A percentile compares a stretch with the other conserved stretches of the same genome.
These are phyloP conservation scores for Geopemphigus sp. DNA, from an alignment of 1,140 invertebrate genomes.

Conservation along the genomic window DNA sequence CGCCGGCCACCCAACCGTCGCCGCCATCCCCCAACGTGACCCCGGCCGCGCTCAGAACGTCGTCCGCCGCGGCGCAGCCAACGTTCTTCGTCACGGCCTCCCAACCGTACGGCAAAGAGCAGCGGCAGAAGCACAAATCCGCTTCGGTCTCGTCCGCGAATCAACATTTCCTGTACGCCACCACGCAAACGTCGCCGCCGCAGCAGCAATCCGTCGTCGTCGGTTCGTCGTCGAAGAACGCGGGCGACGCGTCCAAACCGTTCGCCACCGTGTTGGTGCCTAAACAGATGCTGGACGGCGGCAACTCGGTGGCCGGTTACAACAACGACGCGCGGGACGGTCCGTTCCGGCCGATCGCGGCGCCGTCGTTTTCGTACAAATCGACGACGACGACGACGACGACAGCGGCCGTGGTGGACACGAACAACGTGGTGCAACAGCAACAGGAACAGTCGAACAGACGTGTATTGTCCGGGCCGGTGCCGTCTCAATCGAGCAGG, in stretches of 20 bases:
- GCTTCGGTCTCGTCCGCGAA: background rate
- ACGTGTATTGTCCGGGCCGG: background rate
- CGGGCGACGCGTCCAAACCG: background rate
- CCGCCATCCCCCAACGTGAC: no score
- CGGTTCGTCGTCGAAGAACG: background rate
- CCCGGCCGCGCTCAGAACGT: background rate
- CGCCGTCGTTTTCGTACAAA: background rate
- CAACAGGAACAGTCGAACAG: background rate
- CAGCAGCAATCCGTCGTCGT: no score
- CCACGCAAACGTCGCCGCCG: background rate
- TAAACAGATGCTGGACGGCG: conserved; percentile 1
- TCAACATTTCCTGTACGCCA: conserved; percentile 9
- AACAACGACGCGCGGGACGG: background rate
- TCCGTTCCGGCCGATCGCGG: background rate
- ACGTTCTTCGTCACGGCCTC: background rate
- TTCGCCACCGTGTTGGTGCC: conserved; percentile 18
- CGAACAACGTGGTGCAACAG: background rate
- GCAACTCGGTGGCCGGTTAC: background rate
- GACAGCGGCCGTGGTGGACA: background rate
- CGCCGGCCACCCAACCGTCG: no score
- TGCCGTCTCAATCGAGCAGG: no score
- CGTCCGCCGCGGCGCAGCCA: background rate
- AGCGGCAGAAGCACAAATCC: background rate
- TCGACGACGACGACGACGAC: background rate
- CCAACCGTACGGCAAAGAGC: background rate